Base-by-base conservation (phyloP, 2,888 invertebrate genomes). In the Ferrisia virgata region DNA sequence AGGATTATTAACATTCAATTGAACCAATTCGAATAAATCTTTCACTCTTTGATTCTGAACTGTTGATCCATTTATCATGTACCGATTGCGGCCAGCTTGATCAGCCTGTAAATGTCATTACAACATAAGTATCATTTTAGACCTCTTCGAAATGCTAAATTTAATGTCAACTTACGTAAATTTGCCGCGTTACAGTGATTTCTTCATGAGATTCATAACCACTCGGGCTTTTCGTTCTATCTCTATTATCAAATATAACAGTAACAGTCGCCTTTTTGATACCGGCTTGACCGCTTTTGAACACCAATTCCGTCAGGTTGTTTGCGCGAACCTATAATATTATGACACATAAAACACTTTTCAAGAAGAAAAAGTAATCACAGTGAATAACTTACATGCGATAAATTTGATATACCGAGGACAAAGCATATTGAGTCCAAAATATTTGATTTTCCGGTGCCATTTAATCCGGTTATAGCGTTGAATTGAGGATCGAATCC, bases 1-100 rank as follows among this genome's bases (percentile, higher is more conserved):
- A 0, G 99, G 99, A 90, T 99, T 99, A 90, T 99, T 99, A 1
- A 99, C 97, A 88, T 99, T 99, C 53, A 99, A 90, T 88, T 98
- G 98, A 6, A 99, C 94, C 0, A 98, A 97, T 87, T 97, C 96
- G 89, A 99, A 99, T 88, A 99, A 90, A 89, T 99, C 99, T 58
- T 94, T 93, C 0, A 99, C 95, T 86, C 95, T 91, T 88, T 95
- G 96, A 89, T 96, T 96, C 86, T 94, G 94, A 0, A 96, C 97
- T 87, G 93, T 94, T 85, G 93, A 92, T 2, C 98, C 98, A 88
- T 99, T 99, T 85, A 99, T 95, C 87, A 96, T 90, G 88, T 98
- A 99, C 88, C 96, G 97, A 88, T 95, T 96, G 81, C 84, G 72
- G 11, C 94, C 94, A 6, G 96, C 96, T 88, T 97, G 93, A 5